These are phyloP conservation scores for Diaphora mendica DNA, from an alignment of 2,888 invertebrate species.

Conservation along the genomic window DNA sequence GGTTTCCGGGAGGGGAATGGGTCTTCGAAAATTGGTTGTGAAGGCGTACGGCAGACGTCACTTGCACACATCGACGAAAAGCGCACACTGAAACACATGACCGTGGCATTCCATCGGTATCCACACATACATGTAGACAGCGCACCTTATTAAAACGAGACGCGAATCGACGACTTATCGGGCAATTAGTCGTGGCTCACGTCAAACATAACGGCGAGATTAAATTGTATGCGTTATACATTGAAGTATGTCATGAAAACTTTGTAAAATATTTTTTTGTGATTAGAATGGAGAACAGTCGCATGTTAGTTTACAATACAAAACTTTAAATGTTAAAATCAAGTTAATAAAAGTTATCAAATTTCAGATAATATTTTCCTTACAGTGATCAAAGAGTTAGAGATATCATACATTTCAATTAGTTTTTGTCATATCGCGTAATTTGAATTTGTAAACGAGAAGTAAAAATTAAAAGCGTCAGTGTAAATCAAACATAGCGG, in stretches of 20 bases:
- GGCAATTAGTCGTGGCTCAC: constrained; percentile 84
- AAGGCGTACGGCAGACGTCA: constrained; percentile 84
- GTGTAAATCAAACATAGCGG: constrained; percentile 61
- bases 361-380: constrained; percentile 18
- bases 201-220: constrained; percentile 72
- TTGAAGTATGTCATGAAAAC: constrained; percentile 57
- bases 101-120: constrained; percentile 85
- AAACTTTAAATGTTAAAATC: constrained; percentile 3
- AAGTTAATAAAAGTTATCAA: constrained; percentile 10
- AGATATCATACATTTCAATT: constrained; percentile 36
- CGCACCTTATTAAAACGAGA: constrained; percentile 87
- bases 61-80: constrained; percentile 70
- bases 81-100: constrained; percentile 70
- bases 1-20: constrained; percentile 61
- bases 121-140: constrained; percentile 80
- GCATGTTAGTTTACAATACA: constrained; percentile 7
- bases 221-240: constrained; percentile 70
- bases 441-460: constrained; percentile 29
- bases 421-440: constrained; percentile 24
- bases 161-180: constrained; percentile 87
- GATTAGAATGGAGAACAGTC: neutral
- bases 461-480: constrained; percentile 57
- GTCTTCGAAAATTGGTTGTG: constrained; percentile 61
- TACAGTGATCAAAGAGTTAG: constrained; percentile 13
- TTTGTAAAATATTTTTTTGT: neutral